These are phyloP conservation scores for Mobula hypostoma DNA, from an alignment of 2,113 vertebrate genomes.

Conservation along the genomic window DNA sequence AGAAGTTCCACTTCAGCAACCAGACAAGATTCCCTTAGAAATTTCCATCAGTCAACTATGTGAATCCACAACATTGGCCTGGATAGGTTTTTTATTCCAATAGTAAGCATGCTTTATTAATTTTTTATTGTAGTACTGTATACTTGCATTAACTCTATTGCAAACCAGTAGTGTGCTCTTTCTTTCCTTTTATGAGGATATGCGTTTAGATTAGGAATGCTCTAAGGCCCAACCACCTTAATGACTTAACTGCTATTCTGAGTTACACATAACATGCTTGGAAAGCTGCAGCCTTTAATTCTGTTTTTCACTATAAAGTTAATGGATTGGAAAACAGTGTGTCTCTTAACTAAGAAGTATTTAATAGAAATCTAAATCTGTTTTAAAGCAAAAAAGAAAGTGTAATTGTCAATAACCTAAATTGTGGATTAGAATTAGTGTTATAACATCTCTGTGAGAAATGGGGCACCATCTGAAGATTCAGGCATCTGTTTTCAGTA, in stretches of 20 bases:
- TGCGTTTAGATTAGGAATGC: conserved; percentile 37
- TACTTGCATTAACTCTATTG: conserved; percentile 52
- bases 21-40: conserved; percentile 47
- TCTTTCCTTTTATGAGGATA: conserved; percentile 36
- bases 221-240: conserved; percentile 38
- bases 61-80: conserved; percentile 45
- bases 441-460: conserved; percentile 24
- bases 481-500: background rate
- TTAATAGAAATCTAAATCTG: conserved; percentile 53
- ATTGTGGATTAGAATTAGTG: conserved; percentile 45
- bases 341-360: conserved; percentile 55
- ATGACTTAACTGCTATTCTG: conserved; percentile 37
- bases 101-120: conserved; percentile 47
- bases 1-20: conserved; percentile 47
- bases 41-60: conserved; percentile 47
- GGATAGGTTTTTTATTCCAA: conserved; percentile 34
- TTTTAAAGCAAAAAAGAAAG: conserved; percentile 20
- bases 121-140: conserved; percentile 55
- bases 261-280: conserved; percentile 40
- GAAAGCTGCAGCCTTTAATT: conserved; percentile 53
- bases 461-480: conserved; percentile 15
- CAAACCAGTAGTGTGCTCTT: conserved; percentile 23
- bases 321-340: conserved; percentile 57
- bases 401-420: conserved; percentile 42
- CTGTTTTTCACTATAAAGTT: conserved; percentile 54